Evolutionary conservation across 2,888 invertebrate species (phyloP).

Genomic region (Zaprionus obscuricornis): DNA sequence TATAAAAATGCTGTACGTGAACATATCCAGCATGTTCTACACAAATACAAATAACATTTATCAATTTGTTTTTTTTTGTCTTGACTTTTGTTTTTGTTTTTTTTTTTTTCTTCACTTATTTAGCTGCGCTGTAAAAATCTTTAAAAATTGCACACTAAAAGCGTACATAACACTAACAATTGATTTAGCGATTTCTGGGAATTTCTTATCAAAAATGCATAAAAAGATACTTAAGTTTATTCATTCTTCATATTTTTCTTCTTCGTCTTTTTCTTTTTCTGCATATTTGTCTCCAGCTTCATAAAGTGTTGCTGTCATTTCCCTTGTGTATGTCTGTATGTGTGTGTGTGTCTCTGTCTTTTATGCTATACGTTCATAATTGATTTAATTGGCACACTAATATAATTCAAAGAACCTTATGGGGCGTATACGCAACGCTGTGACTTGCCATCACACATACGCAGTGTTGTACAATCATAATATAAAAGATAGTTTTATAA

Average conservation of each 20-base stretch:
- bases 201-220: constrained; percentile 29
- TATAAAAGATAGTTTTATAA: too few species aligned
- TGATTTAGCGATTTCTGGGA: constrained; percentile 19
- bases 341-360: too few species aligned
- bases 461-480: neutral
- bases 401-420: neutral
- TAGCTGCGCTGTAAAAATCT: constrained; percentile 65
- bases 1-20: constrained; percentile 64
- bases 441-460: neutral
- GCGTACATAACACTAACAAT: constrained; percentile 30
- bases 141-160: constrained; percentile 66
- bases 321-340: too few species aligned
- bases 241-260: constrained; percentile 2
- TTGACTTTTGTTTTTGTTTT: neutral
- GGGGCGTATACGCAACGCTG: constrained; percentile 37
- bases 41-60: constrained; percentile 52
- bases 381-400: constrained; percentile 24
- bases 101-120: constrained; percentile 11
- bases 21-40: constrained; percentile 65
- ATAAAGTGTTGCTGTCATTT: constrained; percentile 29
- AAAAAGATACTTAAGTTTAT: constrained; percentile 36
- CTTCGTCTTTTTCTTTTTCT: neutral
- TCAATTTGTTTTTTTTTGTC: constrained; percentile 10
- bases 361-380: too few species aligned
- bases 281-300: constrained; percentile 3